Evolutionary conservation across 1,140 invertebrate species (phyloP).

Genomic region (Drosophila littoralis): DNA sequence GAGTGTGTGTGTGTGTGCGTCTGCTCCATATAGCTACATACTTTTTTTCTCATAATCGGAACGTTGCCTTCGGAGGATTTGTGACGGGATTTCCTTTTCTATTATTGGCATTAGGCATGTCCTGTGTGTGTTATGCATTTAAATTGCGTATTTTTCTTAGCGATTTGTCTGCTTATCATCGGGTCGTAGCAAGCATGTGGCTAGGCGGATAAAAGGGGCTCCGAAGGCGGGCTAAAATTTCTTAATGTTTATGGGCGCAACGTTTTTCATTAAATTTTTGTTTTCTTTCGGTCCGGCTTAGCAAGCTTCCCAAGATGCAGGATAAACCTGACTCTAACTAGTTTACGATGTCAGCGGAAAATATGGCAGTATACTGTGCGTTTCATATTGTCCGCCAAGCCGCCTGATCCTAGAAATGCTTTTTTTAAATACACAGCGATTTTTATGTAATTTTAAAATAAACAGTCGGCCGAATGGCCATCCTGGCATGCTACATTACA

Average conservation of each 20-base stretch:
- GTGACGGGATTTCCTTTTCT: constrained; percentile 84
- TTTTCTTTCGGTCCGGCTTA: constrained; percentile 3
- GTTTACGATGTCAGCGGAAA: constrained; percentile 71
- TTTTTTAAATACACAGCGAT: constrained; percentile 61
- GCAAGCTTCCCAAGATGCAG: neutral
- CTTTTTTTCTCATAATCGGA: constrained; percentile 73
- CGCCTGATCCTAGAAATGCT: constrained; percentile 53
- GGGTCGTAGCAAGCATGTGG: constrained; percentile 39
- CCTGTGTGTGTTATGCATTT: constrained; percentile 85
- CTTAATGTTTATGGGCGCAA: constrained; percentile 80
- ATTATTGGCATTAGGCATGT: constrained; percentile 85
- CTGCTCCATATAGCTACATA: constrained; percentile 67
- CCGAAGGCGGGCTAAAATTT: constrained; percentile 60
- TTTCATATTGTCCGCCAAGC: constrained; percentile 55
- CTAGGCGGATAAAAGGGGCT: constrained; percentile 6
- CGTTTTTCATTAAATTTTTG: constrained; percentile 80
- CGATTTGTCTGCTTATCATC: constrained; percentile 84
- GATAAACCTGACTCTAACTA: constrained; percentile 65
- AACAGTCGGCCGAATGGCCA: constrained; percentile 48
- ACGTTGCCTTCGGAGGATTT: constrained; percentile 76
- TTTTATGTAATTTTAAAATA: constrained; percentile 82
- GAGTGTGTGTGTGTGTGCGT: constrained; percentile 12
- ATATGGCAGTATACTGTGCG: constrained; percentile 73
- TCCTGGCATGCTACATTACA: constrained; percentile 66
- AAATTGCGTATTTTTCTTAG: constrained; percentile 85